Conservation (phyloP, 2,797 vertebrate genomes). For the Tapirus indicus region DNA sequence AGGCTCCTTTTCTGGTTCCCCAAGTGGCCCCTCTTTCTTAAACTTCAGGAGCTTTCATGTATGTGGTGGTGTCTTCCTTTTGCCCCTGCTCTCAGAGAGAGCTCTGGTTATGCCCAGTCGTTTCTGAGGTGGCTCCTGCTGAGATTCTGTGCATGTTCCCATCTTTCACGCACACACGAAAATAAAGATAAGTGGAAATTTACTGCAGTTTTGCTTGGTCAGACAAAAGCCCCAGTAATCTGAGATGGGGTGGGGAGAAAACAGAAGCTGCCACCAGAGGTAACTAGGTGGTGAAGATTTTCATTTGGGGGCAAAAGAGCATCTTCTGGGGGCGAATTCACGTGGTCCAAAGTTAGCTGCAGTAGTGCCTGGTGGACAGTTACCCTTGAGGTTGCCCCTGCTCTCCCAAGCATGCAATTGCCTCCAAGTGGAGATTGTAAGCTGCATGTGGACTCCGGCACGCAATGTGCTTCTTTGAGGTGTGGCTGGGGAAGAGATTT, state of each 20-base stretch:
- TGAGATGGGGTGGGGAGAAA: background rate
- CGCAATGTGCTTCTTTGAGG: background rate
- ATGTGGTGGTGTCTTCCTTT: background rate
- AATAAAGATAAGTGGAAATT: background rate
- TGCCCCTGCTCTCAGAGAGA: background rate
- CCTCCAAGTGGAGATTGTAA: background rate
- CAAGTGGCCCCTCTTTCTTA: background rate
- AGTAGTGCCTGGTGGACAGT: background rate
- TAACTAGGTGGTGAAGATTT: conserved; percentile 22
- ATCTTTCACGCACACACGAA: background rate
- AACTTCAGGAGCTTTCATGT: background rate
- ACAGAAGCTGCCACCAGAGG: background rate
- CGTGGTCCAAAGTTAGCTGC: background rate
- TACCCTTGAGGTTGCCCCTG: background rate
- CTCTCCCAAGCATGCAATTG: background rate
- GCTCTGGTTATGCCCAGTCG: background rate
- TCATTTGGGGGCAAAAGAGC: background rate
- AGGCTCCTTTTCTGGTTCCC: background rate
- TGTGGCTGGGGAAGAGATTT: background rate
- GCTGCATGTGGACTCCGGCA: background rate
- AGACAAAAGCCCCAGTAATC: background rate
- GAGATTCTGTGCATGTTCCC: background rate
- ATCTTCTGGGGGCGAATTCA: background rate
- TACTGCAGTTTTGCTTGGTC: background rate
- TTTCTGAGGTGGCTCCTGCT: conserved; percentile 10